A percentile compares a stretch with the other conserved stretches of the same genome.
These are phyloP conservation scores for Diorhabda sublineata DNA, from an alignment of 1,140 invertebrate species.

Conservation along the genomic window DNA sequence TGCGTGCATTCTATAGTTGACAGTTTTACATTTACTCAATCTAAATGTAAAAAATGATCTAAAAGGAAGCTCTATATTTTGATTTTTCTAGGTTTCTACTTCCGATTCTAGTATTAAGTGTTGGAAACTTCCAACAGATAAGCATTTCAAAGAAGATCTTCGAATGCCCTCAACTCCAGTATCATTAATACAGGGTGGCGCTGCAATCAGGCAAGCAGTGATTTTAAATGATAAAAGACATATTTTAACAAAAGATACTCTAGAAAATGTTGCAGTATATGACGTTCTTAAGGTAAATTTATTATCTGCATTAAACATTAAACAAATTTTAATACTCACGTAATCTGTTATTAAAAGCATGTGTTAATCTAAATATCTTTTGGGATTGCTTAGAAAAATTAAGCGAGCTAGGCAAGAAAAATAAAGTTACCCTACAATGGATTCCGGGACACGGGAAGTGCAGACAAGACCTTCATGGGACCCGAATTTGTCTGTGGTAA, in stretches of 20 bases:
- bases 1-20: too few relatives aligned
- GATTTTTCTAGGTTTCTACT: constrained; percentile 57
- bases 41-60: not conserved
- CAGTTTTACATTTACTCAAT: too few relatives aligned
- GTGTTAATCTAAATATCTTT: too few relatives aligned
- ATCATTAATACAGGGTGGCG: constrained; percentile 46
- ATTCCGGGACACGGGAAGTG: too few relatives aligned
- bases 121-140: constrained; percentile 59
- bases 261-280: constrained; percentile 92
- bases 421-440: too few relatives aligned
- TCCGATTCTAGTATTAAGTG: constrained; percentile 69
- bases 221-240: constrained; percentile 96
- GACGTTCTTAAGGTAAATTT: constrained; percentile 82
- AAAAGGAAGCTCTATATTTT: constrained; percentile 4
- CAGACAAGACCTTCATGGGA: too few relatives aligned
- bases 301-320: not conserved
- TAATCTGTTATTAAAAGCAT: too few relatives aligned
- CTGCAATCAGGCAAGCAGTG: constrained; percentile 49
- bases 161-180: constrained; percentile 49
- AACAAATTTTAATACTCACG: too few relatives aligned
- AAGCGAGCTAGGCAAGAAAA: too few relatives aligned
- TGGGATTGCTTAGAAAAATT: too few relatives aligned
- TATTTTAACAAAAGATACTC: constrained; percentile 95
- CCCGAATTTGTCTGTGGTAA: too few relatives aligned
- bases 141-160: constrained; percentile 47